These are phyloP conservation scores for Akabosia matsudoensis DNA, from an alignment of 1,140 invertebrate species.

Conservation along the genomic window DNA sequence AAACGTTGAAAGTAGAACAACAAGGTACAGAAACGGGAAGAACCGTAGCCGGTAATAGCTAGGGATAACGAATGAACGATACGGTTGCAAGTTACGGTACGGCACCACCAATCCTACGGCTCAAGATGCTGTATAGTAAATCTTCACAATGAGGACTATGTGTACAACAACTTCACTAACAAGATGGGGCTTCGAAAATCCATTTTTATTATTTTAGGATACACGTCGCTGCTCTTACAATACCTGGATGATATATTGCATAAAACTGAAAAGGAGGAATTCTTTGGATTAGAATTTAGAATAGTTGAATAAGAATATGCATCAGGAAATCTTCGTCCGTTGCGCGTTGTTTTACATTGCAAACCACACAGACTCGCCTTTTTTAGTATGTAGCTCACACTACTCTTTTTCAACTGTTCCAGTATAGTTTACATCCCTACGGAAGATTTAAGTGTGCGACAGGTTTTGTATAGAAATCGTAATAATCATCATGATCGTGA, in stretches of 20 bases:
- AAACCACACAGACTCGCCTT: too few relatives aligned
- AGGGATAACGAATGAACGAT: neutral
- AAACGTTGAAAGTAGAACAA: slow-evolving; percentile 1
- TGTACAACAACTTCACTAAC: neutral
- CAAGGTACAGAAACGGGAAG: neutral
- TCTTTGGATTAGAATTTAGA: too few relatives aligned
- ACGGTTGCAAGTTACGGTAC: neutral
- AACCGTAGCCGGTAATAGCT: too few relatives aligned
- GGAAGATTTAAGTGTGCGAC: too few relatives aligned
- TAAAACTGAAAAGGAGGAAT: too few relatives aligned
- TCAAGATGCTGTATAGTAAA: neutral
- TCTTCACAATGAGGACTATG: neutral
- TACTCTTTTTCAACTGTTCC: too few relatives aligned
- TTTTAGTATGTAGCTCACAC: too few relatives aligned
- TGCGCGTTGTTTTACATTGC: too few relatives aligned
- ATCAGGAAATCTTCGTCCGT: too few relatives aligned
- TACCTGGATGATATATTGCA: too few relatives aligned
- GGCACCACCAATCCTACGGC: neutral
- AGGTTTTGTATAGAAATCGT: neutral
- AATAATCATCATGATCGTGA: neutral
- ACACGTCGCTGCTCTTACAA: too few relatives aligned
- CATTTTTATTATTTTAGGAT: neutral
- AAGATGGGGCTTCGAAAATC: neutral
- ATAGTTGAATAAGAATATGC: too few relatives aligned
- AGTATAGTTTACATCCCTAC: neutral